Conservation (phyloP, 1,140 invertebrate genomes). For the Dreissena rostriformis region DNA sequence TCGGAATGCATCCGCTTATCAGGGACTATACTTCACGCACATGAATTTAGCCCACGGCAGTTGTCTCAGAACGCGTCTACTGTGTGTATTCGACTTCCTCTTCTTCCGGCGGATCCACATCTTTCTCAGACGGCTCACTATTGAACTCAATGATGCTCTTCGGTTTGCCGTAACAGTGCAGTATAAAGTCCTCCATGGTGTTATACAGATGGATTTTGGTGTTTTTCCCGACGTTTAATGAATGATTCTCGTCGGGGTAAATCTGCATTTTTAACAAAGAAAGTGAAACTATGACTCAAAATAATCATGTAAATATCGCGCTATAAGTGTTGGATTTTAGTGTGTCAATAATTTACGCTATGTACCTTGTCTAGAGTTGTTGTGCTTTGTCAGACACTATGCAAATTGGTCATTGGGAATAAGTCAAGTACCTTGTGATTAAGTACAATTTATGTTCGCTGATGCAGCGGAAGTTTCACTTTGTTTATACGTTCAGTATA, state of each 20-base stretch:
- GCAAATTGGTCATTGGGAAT: too few species aligned
- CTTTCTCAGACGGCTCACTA: conserved; percentile 30
- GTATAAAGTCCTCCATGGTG: conserved; percentile 94
- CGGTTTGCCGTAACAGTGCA: conserved; percentile 52
- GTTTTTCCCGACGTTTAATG: conserved; percentile 86
- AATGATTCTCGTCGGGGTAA: conserved; percentile 95
- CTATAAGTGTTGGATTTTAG: neutral
- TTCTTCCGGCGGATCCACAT: conserved; percentile 28
- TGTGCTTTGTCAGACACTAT: too few species aligned
- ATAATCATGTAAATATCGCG: neutral
- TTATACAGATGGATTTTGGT: conserved; percentile 91
- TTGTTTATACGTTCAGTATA: too few species aligned
- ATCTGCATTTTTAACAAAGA: conserved; percentile 84
- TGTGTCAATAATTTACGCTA: neutral
- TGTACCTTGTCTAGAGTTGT: too few species aligned
- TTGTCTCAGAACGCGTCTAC: too few species aligned
- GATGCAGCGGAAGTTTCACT: neutral
- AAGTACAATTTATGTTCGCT: neutral
- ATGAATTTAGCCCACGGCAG: too few species aligned
- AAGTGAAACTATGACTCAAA: neutral
- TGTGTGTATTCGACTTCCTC: conserved; percentile 3
- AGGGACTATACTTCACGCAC: too few species aligned
- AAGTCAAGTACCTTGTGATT: neutral
- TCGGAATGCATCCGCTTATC: too few species aligned
- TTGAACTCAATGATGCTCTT: conserved; percentile 61